A percentile compares a stretch with the other conserved stretches of the same genome.
phyloP scores from a whole-genome alignment of 2,888 invertebrate genomes.

The Epinotia nisella region DNA sequence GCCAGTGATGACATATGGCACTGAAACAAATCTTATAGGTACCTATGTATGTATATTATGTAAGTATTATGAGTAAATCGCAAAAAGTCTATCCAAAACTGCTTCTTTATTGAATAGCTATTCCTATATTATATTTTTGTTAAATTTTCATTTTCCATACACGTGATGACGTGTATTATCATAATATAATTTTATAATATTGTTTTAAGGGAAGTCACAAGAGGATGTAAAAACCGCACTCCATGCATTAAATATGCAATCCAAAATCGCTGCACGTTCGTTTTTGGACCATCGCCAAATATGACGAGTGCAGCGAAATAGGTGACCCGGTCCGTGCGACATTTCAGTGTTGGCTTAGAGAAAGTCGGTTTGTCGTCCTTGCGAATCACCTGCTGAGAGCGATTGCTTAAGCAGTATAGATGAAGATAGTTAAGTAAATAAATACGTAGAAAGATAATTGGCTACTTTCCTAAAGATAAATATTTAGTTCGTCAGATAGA shows the following conservation, averaged over 20 bases:
- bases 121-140: no score
- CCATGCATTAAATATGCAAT: conserved; percentile 17
- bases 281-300: conserved; percentile 59
- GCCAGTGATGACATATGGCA: no score
- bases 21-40: no score
- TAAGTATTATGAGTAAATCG: no score
- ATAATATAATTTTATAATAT: no score
- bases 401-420: conserved; percentile 19
- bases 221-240: not conserved
- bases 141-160: no score
- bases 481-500: no score
- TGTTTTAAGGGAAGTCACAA: not conserved
- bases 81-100: no score
- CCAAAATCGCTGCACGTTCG: conserved; percentile 51
- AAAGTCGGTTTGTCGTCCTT: conserved; percentile 71
- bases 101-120: no score
- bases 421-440: conserved; percentile 3
- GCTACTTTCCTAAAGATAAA: no score
- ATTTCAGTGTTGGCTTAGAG: conserved; percentile 69
- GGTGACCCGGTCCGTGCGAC: conserved; percentile 73
- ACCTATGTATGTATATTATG: no score
- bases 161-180: no score
- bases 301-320: conserved; percentile 62
- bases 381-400: conserved; percentile 41
- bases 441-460: not conserved